These are phyloP conservation scores for Romanogobio albipinnatus DNA, from an alignment of 2,113 vertebrate genomes.

Conservation along the genomic window DNA sequence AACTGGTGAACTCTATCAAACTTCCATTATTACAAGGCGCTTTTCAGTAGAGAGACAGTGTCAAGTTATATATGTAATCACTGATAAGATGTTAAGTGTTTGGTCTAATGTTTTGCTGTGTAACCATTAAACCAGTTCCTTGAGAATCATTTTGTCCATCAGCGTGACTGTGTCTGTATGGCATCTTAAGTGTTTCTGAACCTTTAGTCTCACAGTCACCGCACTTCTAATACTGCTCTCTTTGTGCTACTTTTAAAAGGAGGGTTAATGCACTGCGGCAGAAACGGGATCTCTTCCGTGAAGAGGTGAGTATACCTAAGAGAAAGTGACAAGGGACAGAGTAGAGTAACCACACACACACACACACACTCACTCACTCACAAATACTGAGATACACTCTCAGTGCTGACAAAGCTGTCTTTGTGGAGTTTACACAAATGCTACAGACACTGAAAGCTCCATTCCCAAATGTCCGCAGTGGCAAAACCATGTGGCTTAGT, in stretches of 20 bases:
- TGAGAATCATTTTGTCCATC: slow-evolving; percentile 43
- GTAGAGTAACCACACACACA: slow-evolving; percentile 69
- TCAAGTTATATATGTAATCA: slow-evolving; percentile 19
- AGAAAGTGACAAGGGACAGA: slow-evolving; percentile 69
- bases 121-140: slow-evolving; percentile 29
- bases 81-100: slow-evolving; percentile 42
- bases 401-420: slow-evolving; percentile 66
- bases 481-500: slow-evolving; percentile 40
- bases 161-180: slow-evolving; percentile 41
- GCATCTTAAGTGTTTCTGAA: slow-evolving; percentile 56
- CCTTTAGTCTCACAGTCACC: slow-evolving; percentile 51
- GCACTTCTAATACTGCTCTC: slow-evolving; percentile 83
- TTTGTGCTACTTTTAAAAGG: slow-evolving; percentile 87
- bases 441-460: slow-evolving; percentile 46
- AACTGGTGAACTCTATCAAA: neutral
- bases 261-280: slow-evolving; percentile 93
- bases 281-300: slow-evolving; percentile 97
- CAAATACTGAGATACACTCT: slow-evolving; percentile 50
- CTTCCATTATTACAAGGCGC: neutral
- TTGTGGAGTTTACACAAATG: slow-evolving; percentile 63
- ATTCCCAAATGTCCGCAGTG: slow-evolving; percentile 38
- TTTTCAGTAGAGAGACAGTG: neutral
- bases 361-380: slow-evolving; percentile 57
- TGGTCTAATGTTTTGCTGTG: slow-evolving; percentile 18
- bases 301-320: slow-evolving; percentile 92